Percentiles rank a stretch among this genome's conserved stretches.
phyloP scores from a whole-genome alignment of 1,140 invertebrate genomes.

The Leguminivora glycinivorella region DNA sequence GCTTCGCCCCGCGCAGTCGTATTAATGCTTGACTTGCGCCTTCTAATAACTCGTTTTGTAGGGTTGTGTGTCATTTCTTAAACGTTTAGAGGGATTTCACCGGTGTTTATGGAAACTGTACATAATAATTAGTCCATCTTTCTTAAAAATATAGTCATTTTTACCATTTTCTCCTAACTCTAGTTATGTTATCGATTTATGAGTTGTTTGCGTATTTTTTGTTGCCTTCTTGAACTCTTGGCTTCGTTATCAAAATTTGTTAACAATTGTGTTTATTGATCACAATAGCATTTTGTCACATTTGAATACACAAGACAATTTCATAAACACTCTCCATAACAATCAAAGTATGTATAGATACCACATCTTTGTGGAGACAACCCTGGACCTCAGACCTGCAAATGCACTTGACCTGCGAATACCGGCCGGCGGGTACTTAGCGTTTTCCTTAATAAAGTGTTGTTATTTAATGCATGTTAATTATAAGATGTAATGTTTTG shows the following conservation, averaged over 20 bases:
- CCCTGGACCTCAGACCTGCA: neutral
- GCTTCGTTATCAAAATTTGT: too few relatives aligned
- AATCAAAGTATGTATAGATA: neutral
- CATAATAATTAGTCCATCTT: neutral
- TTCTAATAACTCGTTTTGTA: neutral
- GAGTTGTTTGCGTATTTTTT: too few relatives aligned
- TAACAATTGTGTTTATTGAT: too few relatives aligned
- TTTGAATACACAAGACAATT: too few relatives aligned
- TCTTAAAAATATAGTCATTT: too few relatives aligned
- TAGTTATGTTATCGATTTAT: too few relatives aligned
- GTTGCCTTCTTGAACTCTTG: too few relatives aligned
- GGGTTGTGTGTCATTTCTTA: conserved; percentile 4
- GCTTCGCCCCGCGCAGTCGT: neutral
- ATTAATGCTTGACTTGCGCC: neutral
- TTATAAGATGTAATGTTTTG: too few relatives aligned
- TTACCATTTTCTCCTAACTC: too few relatives aligned
- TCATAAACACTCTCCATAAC: too few relatives aligned
- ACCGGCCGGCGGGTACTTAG: neutral
- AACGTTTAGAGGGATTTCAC: neutral
- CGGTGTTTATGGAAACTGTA: neutral
- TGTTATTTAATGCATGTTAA: too few relatives aligned
- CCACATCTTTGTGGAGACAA: neutral
- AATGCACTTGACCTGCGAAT: neutral
- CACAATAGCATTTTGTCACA: too few relatives aligned
- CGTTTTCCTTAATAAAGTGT: conserved; percentile 10